phyloP scores from a whole-genome alignment of 2,888 invertebrate genomes.

The Lepas anatifera region DNA sequence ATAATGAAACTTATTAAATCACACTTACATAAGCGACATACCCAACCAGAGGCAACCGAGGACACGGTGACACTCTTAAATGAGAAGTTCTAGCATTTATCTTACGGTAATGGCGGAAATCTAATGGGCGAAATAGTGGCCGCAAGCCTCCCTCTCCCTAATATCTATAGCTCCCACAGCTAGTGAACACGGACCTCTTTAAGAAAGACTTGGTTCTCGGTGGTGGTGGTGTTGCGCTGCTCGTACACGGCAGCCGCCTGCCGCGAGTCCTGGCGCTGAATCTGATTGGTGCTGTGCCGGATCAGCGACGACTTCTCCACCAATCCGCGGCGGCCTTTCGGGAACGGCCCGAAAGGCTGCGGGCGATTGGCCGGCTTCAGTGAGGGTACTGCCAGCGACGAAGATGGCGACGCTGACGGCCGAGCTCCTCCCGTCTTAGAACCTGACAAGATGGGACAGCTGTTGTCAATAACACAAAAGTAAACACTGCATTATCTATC shows the following conservation, averaged over 20 bases:
- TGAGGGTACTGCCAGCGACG: slow-evolving; percentile 2
- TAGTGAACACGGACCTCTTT: slow-evolving; percentile 20
- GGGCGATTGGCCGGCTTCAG: not conserved
- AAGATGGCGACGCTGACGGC: not conserved
- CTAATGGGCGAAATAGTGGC: too few relatives aligned
- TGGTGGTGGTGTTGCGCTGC: slow-evolving; percentile 20
- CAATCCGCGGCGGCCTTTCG: slow-evolving; percentile 58
- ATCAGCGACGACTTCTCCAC: slow-evolving; percentile 83
- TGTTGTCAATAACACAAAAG: too few relatives aligned
- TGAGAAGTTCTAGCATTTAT: too few relatives aligned
- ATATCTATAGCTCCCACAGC: too few relatives aligned
- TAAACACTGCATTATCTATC: too few relatives aligned
- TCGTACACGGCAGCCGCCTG: slow-evolving; percentile 15
- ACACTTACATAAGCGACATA: too few relatives aligned
- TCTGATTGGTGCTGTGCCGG: slow-evolving; percentile 53
- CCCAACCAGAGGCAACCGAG: too few relatives aligned
- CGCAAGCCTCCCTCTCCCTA: too few relatives aligned
- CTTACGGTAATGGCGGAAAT: too few relatives aligned
- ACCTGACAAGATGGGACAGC: too few relatives aligned
- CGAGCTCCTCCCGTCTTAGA: not conserved
- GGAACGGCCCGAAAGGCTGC: slow-evolving; percentile 57
- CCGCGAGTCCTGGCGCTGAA: slow-evolving; percentile 32
- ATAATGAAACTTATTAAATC: too few relatives aligned
- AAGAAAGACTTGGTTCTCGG: slow-evolving; percentile 26
- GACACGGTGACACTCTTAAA: too few relatives aligned